phyloP scores from a whole-genome alignment of 2,113 vertebrate genomes.

The Rhinolophus ferrumequinum region DNA sequence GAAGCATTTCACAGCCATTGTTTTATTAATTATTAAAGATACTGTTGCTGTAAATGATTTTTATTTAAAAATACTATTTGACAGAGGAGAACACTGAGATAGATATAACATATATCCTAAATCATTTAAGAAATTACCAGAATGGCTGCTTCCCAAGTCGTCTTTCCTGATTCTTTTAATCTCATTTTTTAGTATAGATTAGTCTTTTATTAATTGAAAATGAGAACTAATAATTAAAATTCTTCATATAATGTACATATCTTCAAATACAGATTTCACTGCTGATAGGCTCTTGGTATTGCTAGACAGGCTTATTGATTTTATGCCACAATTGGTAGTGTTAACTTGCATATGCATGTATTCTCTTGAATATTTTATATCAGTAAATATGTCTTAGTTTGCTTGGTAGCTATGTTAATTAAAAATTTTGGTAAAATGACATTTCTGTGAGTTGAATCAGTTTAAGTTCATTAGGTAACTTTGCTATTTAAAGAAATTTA shows the following conservation, averaged over 20 bases:
- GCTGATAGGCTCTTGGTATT: not conserved
- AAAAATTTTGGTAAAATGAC: not conserved
- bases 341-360: not conserved
- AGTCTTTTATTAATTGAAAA: conserved; percentile 48
- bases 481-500: not conserved
- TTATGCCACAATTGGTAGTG: not conserved
- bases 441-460: not conserved
- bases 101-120: not conserved
- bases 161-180: conserved; percentile 27
- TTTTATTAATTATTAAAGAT: conserved; percentile 50
- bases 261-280: not conserved
- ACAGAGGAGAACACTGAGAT: conserved; percentile 11
- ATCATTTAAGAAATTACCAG: not conserved
- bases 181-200: conserved; percentile 38
- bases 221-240: conserved; percentile 34
- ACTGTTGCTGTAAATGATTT: not conserved
- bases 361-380: not conserved
- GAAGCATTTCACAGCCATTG: conserved; percentile 24
- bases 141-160: not conserved
- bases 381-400: not conserved
- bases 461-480: conserved; percentile 22
- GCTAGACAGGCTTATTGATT: not conserved
- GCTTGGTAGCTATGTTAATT: not conserved
- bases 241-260: not conserved
- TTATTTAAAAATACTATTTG: conserved; percentile 39